A percentile compares a stretch with the other conserved stretches of the same genome.
These are phyloP conservation scores for Malaclemys terrapin DNA, from an alignment of 2,113 vertebrate species.

Conservation along the genomic window DNA sequence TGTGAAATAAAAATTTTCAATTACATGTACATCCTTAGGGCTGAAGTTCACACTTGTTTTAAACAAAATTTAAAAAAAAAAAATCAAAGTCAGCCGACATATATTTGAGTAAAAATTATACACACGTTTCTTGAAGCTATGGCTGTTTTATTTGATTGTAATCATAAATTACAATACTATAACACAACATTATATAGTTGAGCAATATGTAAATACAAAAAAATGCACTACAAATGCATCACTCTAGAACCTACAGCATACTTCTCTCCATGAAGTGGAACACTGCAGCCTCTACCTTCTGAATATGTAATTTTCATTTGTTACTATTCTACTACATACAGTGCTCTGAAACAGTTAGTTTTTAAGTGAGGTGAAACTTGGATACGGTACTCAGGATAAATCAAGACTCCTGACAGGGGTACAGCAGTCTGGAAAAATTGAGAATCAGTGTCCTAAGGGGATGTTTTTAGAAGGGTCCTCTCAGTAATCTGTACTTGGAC, in stretches of 20 bases:
- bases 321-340: not conserved
- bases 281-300: not conserved
- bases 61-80: not conserved
- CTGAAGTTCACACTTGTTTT: not conserved
- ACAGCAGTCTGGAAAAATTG: too few species aligned
- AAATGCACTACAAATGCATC: not conserved
- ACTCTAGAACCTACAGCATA: not conserved
- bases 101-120: not conserved
- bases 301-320: not conserved
- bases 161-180: not conserved
- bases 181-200: not conserved
- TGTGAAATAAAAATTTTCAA: conserved; percentile 73
- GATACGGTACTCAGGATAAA: too few species aligned
- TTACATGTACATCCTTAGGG: not conserved
- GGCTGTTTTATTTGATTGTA: not conserved
- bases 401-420: too few species aligned
- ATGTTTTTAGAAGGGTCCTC: too few species aligned
- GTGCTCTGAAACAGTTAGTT: not conserved
- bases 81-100: not conserved
- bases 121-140: not conserved
- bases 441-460: too few species aligned
- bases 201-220: not conserved
- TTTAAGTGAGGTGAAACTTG: too few species aligned
- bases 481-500: not conserved
- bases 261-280: not conserved